Conservation (phyloP, 2,797 vertebrate species). For the Sebastes kiyomatsui region DNA sequence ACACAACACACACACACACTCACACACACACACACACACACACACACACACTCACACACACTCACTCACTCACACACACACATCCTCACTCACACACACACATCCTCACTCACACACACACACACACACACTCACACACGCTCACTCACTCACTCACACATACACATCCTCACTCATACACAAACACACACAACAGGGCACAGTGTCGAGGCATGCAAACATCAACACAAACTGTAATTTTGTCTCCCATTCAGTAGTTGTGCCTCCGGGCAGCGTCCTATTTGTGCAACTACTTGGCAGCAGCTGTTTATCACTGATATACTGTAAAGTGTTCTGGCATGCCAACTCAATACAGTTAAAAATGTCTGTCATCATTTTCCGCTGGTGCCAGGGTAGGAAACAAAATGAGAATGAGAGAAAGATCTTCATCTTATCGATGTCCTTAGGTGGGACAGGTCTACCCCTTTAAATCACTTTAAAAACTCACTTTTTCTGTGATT, state of each 20-base stretch:
- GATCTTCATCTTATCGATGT: neutral
- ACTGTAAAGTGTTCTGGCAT: conserved; percentile 17
- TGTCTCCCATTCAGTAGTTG: conserved; percentile 15
- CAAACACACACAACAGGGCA: neutral
- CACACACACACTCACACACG: too few species aligned
- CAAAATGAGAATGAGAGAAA: neutral
- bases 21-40: too few species aligned
- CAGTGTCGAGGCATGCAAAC: conserved; percentile 29
- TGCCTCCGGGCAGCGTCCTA: conserved; percentile 17
- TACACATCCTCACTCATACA: neutral
- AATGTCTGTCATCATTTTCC: neutral
- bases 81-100: neutral
- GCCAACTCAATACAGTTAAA: conserved; percentile 12
- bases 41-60: too few species aligned
- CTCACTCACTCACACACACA: too few species aligned
- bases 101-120: neutral
- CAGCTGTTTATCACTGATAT: neutral
- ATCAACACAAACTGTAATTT: conserved; percentile 62
- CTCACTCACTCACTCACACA: neutral
- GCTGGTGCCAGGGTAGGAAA: neutral
- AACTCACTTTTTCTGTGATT: too few species aligned
- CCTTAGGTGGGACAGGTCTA: neutral
- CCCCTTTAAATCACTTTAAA: too few species aligned
- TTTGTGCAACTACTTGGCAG: neutral
- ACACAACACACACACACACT: neutral